A percentile compares a stretch with the other conserved stretches of the same genome.
Evolutionary conservation across 2,888 invertebrate species (phyloP).

Genomic region (Uropetala carovei): DNA sequence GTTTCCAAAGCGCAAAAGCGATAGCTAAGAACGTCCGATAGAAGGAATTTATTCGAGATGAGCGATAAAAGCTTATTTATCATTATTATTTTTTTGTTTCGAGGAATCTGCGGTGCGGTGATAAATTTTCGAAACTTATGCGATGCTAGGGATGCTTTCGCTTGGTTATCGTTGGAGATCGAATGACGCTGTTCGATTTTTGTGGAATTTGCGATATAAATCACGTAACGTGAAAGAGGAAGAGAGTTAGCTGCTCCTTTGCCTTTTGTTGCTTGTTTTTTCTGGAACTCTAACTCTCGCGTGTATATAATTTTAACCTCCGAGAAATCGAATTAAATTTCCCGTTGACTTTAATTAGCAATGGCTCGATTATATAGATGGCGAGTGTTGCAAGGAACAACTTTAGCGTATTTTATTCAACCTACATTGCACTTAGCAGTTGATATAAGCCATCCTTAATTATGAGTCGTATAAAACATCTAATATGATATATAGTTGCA

Average conservation of each 20-base stretch:
- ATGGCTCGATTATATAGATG: too few relatives aligned
- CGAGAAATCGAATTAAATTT: too few relatives aligned
- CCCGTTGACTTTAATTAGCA: too few relatives aligned
- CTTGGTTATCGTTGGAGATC: neutral
- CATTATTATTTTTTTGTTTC: neutral
- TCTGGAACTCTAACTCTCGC: neutral
- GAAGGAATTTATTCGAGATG: neutral
- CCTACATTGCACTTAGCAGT: too few relatives aligned
- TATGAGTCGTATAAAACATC: too few relatives aligned
- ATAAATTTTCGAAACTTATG: conserved; percentile 16
- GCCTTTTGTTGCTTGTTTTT: neutral
- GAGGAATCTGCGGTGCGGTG: neutral
- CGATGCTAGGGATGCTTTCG: neutral
- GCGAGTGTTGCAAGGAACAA: too few relatives aligned
- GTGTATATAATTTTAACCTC: neutral
- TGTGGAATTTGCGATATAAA: neutral
- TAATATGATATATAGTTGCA: too few relatives aligned
- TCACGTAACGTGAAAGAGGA: neutral
- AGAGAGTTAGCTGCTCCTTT: neutral
- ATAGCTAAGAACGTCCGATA: neutral
- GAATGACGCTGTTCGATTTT: neutral
- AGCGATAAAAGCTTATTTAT: conserved; percentile 11
- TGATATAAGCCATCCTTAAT: too few relatives aligned
- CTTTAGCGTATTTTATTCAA: too few relatives aligned
- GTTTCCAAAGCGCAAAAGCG: neutral